These are phyloP conservation scores for Malurus cyaneus DNA, from an alignment of 2,113 vertebrate genomes.

Conservation along the genomic window DNA sequence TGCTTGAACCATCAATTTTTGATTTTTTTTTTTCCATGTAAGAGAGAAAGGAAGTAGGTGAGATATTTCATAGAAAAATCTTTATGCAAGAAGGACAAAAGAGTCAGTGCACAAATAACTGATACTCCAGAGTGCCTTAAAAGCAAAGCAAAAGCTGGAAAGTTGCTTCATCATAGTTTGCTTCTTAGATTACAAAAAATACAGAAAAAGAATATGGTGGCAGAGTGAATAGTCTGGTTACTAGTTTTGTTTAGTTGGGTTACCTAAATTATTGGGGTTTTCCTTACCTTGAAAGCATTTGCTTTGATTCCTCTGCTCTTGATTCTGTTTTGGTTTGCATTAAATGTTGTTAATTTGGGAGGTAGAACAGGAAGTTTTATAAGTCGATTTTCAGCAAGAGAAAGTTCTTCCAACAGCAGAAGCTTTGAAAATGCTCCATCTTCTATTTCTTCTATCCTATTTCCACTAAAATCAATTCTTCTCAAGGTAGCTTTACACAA, in stretches of 20 bases:
- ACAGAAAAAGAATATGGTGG: neutral
- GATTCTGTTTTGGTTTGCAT: slow-evolving; percentile 89
- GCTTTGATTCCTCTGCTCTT: slow-evolving; percentile 93
- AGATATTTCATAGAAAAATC: neutral
- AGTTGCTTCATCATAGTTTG: fast-evolving
- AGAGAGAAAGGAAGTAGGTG: neutral
- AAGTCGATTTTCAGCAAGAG: slow-evolving; percentile 89
- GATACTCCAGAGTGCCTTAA: neutral
- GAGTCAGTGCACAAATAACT: neutral
- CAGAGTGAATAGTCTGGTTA: neutral
- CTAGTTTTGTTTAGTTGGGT: neutral
- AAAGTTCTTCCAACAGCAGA: slow-evolving; percentile 85
- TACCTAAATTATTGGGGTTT: neutral
- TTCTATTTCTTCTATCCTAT: slow-evolving; percentile 93
- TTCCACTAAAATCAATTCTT: slow-evolving; percentile 95
- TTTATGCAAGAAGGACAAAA: neutral
- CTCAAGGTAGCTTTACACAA: slow-evolving; percentile 85
- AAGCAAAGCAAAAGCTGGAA: neutral
- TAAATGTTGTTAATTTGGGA: slow-evolving; percentile 84
- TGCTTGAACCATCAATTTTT: neutral
- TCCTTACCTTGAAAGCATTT: slow-evolving; percentile 92
- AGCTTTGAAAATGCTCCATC: slow-evolving; percentile 92
- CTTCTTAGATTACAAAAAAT: neutral
- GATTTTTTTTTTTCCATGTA: neutral
- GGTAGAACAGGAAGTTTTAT: slow-evolving; percentile 91